These are phyloP conservation scores for Cataglyphis altisquamis DNA, from an alignment of 2,888 invertebrate genomes.

Conservation along the genomic window DNA sequence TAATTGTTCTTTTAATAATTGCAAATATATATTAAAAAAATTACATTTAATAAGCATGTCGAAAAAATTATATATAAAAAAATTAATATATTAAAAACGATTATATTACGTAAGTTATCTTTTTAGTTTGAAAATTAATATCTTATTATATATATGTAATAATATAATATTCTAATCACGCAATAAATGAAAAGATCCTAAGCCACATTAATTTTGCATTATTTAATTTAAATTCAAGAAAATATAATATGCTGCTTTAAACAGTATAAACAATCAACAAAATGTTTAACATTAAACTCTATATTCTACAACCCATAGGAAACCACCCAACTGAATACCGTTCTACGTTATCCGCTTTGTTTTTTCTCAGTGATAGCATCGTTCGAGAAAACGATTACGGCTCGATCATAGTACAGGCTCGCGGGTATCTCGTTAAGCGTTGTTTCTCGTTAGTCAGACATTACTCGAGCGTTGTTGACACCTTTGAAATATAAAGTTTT, in stretches of 20 bases:
- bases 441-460: slow-evolving; percentile 60
- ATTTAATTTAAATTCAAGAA: neutral
- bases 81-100: no score
- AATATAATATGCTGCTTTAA: slow-evolving; percentile 6
- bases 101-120: no score
- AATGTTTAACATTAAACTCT: slow-evolving; percentile 13
- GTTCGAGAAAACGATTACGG: slow-evolving; percentile 52
- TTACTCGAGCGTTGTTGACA: slow-evolving; percentile 62
- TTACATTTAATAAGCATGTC: neutral
- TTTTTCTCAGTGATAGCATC: slow-evolving; percentile 35
- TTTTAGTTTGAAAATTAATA: no score
- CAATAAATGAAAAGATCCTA: neutral
- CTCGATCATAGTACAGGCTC: slow-evolving; percentile 44
- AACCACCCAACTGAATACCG: slow-evolving; percentile 10
- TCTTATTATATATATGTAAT: no score
- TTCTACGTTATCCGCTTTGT: slow-evolving; percentile 50
- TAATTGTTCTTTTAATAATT: neutral
- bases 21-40: neutral
- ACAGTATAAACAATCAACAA: neutral
- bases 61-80: neutral
- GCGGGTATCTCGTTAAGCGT: slow-evolving; percentile 37
- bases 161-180: no score
- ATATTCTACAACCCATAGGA: slow-evolving; percentile 59
- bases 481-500: slow-evolving; percentile 69
- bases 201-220: neutral